Conservation (phyloP, 2,113 vertebrate species). For the Eidolon helvum region DNA sequence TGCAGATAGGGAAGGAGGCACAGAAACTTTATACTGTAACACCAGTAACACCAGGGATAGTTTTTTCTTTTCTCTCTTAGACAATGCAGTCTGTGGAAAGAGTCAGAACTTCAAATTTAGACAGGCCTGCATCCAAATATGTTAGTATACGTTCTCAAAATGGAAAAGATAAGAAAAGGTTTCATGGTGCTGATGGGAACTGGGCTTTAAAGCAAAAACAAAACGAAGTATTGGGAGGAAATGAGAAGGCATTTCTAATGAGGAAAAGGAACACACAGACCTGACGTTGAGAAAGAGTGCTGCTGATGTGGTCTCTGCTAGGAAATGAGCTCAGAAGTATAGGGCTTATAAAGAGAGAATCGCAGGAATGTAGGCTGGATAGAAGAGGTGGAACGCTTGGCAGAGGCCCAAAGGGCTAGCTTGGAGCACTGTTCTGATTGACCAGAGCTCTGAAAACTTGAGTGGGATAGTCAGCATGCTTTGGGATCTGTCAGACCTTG, state of each 20-base stretch:
- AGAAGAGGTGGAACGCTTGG: too few species aligned
- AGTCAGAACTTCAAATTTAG: not conserved
- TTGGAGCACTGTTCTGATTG: not conserved
- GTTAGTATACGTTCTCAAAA: not conserved
- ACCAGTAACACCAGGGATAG: not conserved
- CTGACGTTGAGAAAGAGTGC: not conserved
- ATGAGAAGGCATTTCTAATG: not conserved
- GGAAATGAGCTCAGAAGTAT: not conserved
- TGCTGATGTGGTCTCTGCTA: not conserved
- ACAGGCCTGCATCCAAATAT: not conserved
- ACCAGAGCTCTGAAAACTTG: not conserved
- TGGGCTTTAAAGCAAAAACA: not conserved
- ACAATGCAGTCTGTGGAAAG: not conserved
- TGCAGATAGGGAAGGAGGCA: not conserved
- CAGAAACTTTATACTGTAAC: not conserved
- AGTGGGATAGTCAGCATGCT: accelerated
- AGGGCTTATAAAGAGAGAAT: not conserved
- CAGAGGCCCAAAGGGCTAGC: accelerated
- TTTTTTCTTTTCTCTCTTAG: not conserved
- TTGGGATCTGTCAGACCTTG: not conserved
- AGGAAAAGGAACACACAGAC: not conserved
- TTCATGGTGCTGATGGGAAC: not conserved
- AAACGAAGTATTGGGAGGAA: not conserved
- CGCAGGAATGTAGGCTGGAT: not conserved
- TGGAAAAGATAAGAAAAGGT: not conserved